Base-by-base conservation (phyloP, 2,888 invertebrate genomes). In the Lysandra coridon region DNA sequence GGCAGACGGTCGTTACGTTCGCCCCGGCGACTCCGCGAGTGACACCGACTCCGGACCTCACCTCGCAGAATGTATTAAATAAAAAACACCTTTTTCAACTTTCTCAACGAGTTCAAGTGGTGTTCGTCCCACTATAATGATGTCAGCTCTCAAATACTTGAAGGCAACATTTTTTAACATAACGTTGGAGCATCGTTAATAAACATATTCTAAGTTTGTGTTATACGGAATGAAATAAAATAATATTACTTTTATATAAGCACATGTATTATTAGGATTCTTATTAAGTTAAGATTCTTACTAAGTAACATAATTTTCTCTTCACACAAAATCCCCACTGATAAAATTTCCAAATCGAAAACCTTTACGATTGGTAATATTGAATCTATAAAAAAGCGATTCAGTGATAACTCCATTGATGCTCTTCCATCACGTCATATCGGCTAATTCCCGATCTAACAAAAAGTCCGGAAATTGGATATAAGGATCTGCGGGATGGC, bases 391-490 rank as follows among this genome's bases (percentile, higher is more conserved):
- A 23, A 64, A 23, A 78, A 44, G 12, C 7, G 23, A 33, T 69
- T 64, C 30, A 6, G n/a, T 6, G 64, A 37, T 62, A 40, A 23
- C 30, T 64, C 44, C 89, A 87, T 89, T 90, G 90, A 90, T 91
- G 91, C 91, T 90, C 90, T 57, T 17, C 17, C 90, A 90, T 89
- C 91, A 90, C 90, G 90, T 89, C 91, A 92, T 89, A 91, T 91
- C 93, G 90, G 91, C 93, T 94, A 94, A 94, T 94, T 93, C 93
- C 90, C 90, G 92, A 92, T 90, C 90, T 92, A 92, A 93, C 94
- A 94, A 94, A 93, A 94, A 92, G 89, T 80, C 92, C 91, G 94
- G 94, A 94, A 94, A 94, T 94, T 94, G 93, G 93, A 94, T 93
- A 93, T 93, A 93, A 93, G 94, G 92, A 94, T 94, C 94, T 94